Base-by-base conservation (phyloP, 2,797 vertebrate species). In the Rhodeus uyekii region DNA sequence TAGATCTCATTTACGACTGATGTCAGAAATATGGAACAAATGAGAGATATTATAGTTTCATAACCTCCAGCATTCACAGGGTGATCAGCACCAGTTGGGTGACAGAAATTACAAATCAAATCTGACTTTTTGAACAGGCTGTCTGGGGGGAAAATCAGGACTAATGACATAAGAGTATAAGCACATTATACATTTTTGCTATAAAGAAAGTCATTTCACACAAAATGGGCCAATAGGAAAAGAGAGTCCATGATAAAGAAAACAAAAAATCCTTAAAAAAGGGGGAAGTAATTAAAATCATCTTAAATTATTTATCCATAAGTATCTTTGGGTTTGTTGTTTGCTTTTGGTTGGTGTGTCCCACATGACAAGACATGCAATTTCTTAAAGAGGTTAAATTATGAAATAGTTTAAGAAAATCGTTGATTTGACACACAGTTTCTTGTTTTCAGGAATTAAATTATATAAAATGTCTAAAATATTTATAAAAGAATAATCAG, bases 21-120 rank as follows among this genome's bases (percentile, higher is more conserved):
- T 60, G 71, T 75, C 58, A 34, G 44, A 76, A 53, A 80, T 69
- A 80, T 58, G 63, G 58, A 63, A 48, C 61, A 82, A 71, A 80
- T 69, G 39, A n/a, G 38, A 72, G 65, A 80, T 60, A 63, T 72
- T 48, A 50, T 81, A 75, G 83, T 34, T 36, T 76, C 24, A 46
- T 75, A 81, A 83, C 38, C 46, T 76, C 53, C 83, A 72, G 82
- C 71, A 61, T 77, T 44, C 36, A 38, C 71, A 46, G 72, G 69
- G 50, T 78, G 76, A 85, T 76, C 63, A 55, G 48, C 14, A 68
- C 34, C 46, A 44, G 73, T 76, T 74, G 76, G 60, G 50, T 76
- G 73, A 79, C 76, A 84, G 24, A 86, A 86, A 74, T 77, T 68
- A 73, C 67, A 36, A 85, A 78, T 83, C 69, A 84, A 74, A 72